phyloP scores from a whole-genome alignment of 2,888 invertebrate species.

The Drosophila mettleri region DNA sequence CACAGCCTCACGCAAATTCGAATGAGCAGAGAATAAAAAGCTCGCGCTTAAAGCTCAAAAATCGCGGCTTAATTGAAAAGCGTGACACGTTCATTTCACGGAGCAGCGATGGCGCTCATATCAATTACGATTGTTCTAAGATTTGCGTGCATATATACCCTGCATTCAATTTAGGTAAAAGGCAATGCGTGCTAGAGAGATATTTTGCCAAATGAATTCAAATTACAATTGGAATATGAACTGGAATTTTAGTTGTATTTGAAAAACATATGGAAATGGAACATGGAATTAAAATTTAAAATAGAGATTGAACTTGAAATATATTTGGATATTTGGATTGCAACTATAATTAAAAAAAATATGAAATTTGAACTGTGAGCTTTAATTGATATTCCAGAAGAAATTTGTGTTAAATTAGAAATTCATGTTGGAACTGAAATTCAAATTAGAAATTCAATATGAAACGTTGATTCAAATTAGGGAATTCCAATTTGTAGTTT shows the following conservation, averaged over 20 bases:
- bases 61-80: slow-evolving; percentile 46
- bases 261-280: background rate
- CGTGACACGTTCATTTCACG: slow-evolving; percentile 56
- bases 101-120: slow-evolving; percentile 15
- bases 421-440: background rate
- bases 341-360: background rate
- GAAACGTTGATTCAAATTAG: background rate
- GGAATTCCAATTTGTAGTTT: background rate
- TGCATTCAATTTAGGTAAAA: background rate
- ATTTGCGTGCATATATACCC: slow-evolving; percentile 25
- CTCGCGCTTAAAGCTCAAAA: slow-evolving; percentile 36
- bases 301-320: background rate
- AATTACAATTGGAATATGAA: background rate
- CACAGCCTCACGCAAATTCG: slow-evolving; percentile 16
- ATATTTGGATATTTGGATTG: no score
- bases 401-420: no score
- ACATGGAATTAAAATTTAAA: background rate
- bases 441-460: background rate
- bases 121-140: slow-evolving; percentile 34
- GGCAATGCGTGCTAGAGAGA: background rate
- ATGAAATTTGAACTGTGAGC: background rate
- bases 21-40: slow-evolving; percentile 9
- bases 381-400: no score
- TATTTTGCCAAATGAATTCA: background rate
- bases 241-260: background rate